Percentiles rank a stretch among this genome's conserved stretches.
phyloP scores from a whole-genome alignment of 2,113 vertebrate species.

The Ceratotherium simum region DNA sequence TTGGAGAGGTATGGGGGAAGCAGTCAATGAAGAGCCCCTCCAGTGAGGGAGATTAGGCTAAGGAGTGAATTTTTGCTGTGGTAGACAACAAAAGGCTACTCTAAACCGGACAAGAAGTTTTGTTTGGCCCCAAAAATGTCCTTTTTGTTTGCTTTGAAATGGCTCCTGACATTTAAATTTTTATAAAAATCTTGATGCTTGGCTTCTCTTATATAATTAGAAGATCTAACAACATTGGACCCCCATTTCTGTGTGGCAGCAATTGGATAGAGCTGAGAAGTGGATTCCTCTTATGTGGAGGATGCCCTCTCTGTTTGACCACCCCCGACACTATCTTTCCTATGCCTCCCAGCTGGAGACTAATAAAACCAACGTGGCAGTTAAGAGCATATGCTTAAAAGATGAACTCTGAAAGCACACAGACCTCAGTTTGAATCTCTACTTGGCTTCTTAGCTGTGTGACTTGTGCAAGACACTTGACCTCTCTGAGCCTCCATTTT shows the following conservation, averaged over 20 bases:
- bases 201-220: not conserved
- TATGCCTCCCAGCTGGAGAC: not conserved
- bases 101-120: not conserved
- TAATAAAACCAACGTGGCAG: not conserved
- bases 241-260: not conserved
- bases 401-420: not conserved
- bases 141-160: slow-evolving; percentile 48
- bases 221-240: not conserved
- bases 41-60: not conserved
- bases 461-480: not conserved
- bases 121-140: not conserved
- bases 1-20: not conserved
- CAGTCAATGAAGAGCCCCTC: not conserved
- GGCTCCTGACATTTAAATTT: not conserved
- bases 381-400: not conserved
- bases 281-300: not conserved
- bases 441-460: not conserved
- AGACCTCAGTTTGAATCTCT: not conserved
- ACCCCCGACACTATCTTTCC: not conserved
- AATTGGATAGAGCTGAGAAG: not conserved
- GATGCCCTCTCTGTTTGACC: not conserved
- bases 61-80: slow-evolving; percentile 29
- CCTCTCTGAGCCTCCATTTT: slow-evolving; percentile 4
- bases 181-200: slow-evolving; percentile 11
- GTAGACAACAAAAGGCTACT: not conserved